Evolutionary conservation across 2,888 invertebrate genomes (phyloP), one percentile per base, ranked within the genome.

Genomic region (Tromatobia lineatoria): DNA sequence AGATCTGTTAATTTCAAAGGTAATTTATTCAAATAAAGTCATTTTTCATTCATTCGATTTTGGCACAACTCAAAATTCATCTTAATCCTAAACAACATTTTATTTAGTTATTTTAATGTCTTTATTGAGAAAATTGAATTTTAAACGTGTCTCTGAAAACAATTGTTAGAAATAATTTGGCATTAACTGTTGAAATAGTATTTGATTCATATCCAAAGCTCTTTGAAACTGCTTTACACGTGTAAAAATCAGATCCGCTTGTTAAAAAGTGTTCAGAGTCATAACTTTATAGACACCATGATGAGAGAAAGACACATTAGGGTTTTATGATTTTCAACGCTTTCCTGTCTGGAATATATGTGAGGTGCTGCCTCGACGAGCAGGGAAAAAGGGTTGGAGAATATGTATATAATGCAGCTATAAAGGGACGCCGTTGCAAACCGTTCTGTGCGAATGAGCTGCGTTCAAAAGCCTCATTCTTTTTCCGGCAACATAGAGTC

Each of bases 401-500:
- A 34, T 3, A 29, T 4, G 29, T 29, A 4, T 2, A 45, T n/a
- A 13, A 29, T 67, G 69, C 29, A 71, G 45, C 42, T 29, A 20
- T 29, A 20, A 29, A 34, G 67, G 47, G 42, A 38, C 45, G 15
- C 29, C 57, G 45, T 15, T 29, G 67, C 67, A 23, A 61, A 23
- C 70, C 74, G 78, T 83, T 79, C 74, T 75, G 83, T 73, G 64
- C 66, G 83, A 83, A 83, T 54, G 83, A 77, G 38, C 38, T n/a
- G 7, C 29, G 45, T 59, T 79, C 47, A 74, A 78, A 81, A 54
- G 74, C 64, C 20, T 18, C 34, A 45, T 66, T 75, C 50, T 13
- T 71, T 71, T 50, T 74, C 88, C 88, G 84, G 87, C 87, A 86
- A 87, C 86, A 87, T 71, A 88, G 83, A 88, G 71, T 79, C 59